These are phyloP conservation scores for Cecropterus lyciades DNA, from an alignment of 1,140 invertebrate species.

Conservation along the genomic window DNA sequence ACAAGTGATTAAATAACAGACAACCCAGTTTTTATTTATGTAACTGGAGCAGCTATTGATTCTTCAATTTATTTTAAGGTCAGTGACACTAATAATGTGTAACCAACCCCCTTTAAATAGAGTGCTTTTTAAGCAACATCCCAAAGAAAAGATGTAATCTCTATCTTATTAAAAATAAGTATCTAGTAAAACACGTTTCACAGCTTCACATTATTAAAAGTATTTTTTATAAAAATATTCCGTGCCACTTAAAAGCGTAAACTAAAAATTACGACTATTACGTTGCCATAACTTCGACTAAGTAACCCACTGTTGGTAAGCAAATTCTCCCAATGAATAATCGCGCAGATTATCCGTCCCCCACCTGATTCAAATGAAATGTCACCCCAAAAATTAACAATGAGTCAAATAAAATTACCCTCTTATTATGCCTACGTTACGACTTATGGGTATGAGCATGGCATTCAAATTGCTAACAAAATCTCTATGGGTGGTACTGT, in stretches of 20 bases:
- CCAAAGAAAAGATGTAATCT: too few species aligned
- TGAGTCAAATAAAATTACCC: conserved; percentile 44
- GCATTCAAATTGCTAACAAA: conserved; percentile 42
- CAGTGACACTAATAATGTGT: too few species aligned
- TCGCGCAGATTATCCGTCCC: conserved; percentile 16
- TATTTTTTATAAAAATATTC: too few species aligned
- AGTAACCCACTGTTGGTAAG: conserved; percentile 13
- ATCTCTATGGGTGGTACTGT: neutral
- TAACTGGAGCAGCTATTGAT: too few species aligned
- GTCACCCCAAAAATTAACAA: conserved; percentile 40
- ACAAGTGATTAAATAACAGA: conserved; percentile 3
- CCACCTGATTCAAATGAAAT: conserved; percentile 33
- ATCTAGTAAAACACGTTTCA: too few species aligned
- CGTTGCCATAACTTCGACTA: neutral
- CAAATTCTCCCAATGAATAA: conserved; percentile 22
- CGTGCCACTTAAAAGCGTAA: neutral
- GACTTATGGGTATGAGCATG: conserved; percentile 39
- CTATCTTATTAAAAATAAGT: too few species aligned
- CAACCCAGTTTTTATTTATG: too few species aligned
- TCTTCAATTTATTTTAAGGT: too few species aligned
- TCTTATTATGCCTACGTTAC: conserved; percentile 42
- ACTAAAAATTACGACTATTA: conserved; percentile 8
- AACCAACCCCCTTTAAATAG: too few species aligned
- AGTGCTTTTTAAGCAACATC: too few species aligned
- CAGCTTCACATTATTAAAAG: too few species aligned